These are phyloP conservation scores for Choristoneura fumiferana DNA, from an alignment of 1,140 invertebrate genomes.

Conservation along the genomic window DNA sequence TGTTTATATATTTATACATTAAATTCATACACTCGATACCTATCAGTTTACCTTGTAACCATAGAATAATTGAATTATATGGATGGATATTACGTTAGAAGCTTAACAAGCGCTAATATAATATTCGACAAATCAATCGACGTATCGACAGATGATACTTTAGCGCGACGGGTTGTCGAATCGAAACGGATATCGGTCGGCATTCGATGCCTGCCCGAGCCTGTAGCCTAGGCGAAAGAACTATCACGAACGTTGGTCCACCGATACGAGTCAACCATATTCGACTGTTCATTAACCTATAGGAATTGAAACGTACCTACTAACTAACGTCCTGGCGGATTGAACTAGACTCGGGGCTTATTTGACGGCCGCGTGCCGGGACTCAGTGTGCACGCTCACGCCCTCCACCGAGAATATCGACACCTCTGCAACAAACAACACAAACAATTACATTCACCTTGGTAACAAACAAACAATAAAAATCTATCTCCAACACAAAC, in stretches of 20 bases:
- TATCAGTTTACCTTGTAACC: constrained; percentile 76
- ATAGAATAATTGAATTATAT: constrained; percentile 78
- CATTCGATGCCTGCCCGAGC: constrained; percentile 50
- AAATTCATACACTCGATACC: constrained; percentile 63
- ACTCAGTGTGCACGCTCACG: constrained; percentile 85
- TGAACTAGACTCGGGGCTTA: constrained; percentile 48
- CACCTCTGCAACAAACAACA: constrained; percentile 85
- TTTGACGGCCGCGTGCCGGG: constrained; percentile 60
- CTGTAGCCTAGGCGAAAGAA: constrained; percentile 48
- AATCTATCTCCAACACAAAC: no score
- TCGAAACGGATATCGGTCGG: constrained; percentile 40
- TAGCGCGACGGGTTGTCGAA: constrained; percentile 23
- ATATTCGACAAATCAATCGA: constrained; percentile 54
- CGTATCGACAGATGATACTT: constrained; percentile 55
- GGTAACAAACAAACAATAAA: no score
- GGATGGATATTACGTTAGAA: constrained; percentile 75
- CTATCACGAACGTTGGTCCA: constrained; percentile 68
- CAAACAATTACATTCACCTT: background rate
- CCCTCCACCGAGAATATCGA: constrained; percentile 96
- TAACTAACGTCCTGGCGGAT: constrained; percentile 41
- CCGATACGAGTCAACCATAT: constrained; percentile 53
- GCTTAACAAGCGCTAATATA: constrained; percentile 70
- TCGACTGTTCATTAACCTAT: constrained; percentile 60
- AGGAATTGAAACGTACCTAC: constrained; percentile 69
- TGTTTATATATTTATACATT: constrained; percentile 69